Evolutionary conservation across 2,888 invertebrate genomes (phyloP).

Genomic region (Leptarthrus brevirostris): DNA sequence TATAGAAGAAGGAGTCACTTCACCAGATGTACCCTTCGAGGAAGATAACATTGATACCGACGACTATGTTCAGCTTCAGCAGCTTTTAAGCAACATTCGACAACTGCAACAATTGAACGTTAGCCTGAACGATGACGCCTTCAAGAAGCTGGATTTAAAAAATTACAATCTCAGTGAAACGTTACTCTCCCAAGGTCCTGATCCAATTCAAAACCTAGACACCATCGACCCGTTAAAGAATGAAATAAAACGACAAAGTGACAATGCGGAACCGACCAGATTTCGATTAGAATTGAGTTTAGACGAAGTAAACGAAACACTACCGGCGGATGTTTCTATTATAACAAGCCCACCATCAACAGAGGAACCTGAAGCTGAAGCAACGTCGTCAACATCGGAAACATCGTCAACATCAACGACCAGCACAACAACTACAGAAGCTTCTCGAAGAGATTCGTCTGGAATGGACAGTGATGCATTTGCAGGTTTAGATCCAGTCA

Average conservation of each 20-base stretch:
- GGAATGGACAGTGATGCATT: conserved; percentile 81
- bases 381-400: conserved; percentile 4
- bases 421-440: conserved; percentile 62
- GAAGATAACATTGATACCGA: conserved; percentile 64
- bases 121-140: conserved; percentile 65
- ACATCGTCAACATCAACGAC: conserved; percentile 56
- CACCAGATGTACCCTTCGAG: conserved; percentile 1
- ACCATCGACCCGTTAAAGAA: conserved; percentile 64
- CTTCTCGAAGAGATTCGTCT: conserved; percentile 60
- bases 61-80: conserved; percentile 68
- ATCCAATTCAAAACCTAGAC: conserved; percentile 64
- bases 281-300: conserved; percentile 59
- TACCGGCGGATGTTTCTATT: background rate
- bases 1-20: conserved; percentile 23
- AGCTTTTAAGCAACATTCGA: conserved; percentile 68
- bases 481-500: conserved; percentile 71
- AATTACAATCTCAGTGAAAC: conserved; percentile 62
- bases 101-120: conserved; percentile 66
- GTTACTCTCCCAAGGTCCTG: conserved; percentile 63
- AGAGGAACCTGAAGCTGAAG: background rate
- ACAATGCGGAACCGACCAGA: conserved; percentile 58
- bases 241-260: conserved; percentile 69
- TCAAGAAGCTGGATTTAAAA: conserved; percentile 63
- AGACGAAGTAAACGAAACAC: conserved; percentile 24
- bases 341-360: conserved; percentile 2